A percentile compares a stretch with the other conserved stretches of the same genome.
Conservation (phyloP, 2,888 invertebrate species). For the Aradus depressus region DNA sequence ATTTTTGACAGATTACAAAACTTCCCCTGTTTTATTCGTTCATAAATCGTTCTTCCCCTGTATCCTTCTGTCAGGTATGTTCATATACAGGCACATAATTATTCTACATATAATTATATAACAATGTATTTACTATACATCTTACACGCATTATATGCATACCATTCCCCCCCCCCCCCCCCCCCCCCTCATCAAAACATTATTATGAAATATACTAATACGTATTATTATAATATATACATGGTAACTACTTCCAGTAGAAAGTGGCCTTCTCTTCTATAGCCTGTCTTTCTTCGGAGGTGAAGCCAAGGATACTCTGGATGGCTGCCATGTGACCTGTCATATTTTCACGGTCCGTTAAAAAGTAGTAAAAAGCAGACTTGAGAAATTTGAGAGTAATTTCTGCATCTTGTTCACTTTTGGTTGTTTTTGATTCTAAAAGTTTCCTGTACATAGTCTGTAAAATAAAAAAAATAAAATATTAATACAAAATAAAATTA, state of each 20-base stretch:
- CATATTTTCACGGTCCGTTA: constrained; percentile 79
- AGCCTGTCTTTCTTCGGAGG: constrained; percentile 65
- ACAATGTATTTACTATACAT: no score
- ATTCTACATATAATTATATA: no score
- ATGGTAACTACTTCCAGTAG: constrained; percentile 24
- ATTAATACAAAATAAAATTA: constrained; percentile 9
- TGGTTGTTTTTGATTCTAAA: constrained; percentile 43
- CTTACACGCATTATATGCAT: no score
- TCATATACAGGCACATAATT: no score
- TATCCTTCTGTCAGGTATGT: no score
- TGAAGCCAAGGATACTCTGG: constrained; percentile 81
- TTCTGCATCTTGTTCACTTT: constrained; percentile 72
- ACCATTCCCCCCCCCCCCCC: no score
- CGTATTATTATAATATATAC: no score
- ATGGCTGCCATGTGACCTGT: constrained; percentile 81
- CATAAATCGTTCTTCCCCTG: no score
- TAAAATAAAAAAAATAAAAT: constrained; percentile 32
- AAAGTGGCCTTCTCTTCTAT: constrained; percentile 51
- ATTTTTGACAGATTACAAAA: no score
- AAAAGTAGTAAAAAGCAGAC: constrained; percentile 84
- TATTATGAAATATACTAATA: no score
- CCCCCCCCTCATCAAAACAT: no score
- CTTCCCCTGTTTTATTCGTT: no score
- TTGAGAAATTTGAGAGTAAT: constrained; percentile 84
- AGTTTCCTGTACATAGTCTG: constrained; percentile 80